Base-by-base conservation (phyloP, 2,797 vertebrate genomes). In the Acropternis orthonyx region DNA sequence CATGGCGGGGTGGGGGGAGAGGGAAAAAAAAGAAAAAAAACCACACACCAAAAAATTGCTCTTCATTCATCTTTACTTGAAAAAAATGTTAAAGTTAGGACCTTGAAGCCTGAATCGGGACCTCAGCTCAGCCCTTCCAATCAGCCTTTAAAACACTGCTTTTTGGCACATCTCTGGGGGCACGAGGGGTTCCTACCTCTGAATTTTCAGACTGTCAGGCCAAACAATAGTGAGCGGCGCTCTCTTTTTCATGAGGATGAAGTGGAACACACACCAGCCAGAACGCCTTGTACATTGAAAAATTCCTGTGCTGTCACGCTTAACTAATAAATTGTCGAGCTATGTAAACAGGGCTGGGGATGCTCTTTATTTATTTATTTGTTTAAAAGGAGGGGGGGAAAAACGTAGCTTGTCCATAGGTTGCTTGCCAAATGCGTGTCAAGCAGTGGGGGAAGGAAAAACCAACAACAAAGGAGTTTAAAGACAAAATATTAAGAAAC, bases 221-320 rank as follows among this genome's bases (percentile, higher is more conserved):
- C 5, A 7, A 79, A 92, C 74, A 92, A 94, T 95, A 96, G 71
- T 9, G 2, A 85, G 59, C 4, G 0, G 7, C 1, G 18, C 56
- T 90, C 27, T 75, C 44, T 78, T 69, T 80, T 89, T 56, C 85
- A 84, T 9, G 43, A 54, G 88, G 67, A 61, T 48, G 41, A 86
- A 93, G 73, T 79, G 54, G 63, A 95, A 56, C 82, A 80, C 74
- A 68, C 59, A 75, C 10, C 88, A 95, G 62, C n/a, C 91, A 58
- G 74, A 52, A 66, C 0, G 5, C 23, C 80, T 78, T 4, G 22
- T 72, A 51, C 85, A 46, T 6, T 94, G 93, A 96, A 96, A 96
- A 95, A 97, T 91, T 94, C 93, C 92, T 96, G 58, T 34, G 92
- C 83, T 92, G 93, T 97, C 96, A 96, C 26, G 2, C 94, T 94